A percentile compares a stretch with the other conserved stretches of the same genome.
These are phyloP conservation scores for Sebastes melanostomus DNA, from an alignment of 2,797 vertebrate species.

Conservation along the genomic window DNA sequence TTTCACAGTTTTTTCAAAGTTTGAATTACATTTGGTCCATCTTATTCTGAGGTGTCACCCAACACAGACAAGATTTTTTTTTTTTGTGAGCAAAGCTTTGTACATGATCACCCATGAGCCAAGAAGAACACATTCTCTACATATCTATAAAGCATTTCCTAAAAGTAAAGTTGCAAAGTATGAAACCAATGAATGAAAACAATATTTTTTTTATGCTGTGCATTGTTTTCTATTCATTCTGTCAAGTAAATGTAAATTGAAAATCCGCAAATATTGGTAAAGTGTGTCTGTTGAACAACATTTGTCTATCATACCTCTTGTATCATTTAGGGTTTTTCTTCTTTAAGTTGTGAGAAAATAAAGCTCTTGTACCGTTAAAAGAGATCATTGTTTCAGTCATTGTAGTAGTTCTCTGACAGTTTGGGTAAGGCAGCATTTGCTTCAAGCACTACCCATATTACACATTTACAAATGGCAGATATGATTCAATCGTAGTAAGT, in stretches of 20 bases:
- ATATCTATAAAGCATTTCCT: constrained; percentile 42
- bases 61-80: constrained; percentile 5
- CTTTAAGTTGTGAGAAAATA: constrained; percentile 43
- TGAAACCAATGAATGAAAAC: neutral
- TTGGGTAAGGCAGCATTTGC: constrained; percentile 23
- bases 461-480: neutral
- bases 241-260: constrained; percentile 12
- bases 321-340: constrained; percentile 1
- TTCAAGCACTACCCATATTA: neutral
- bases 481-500: constrained; percentile 42
- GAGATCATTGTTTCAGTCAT: neutral
- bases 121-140: constrained; percentile 65
- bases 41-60: constrained; percentile 18
- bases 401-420: constrained; percentile 1
- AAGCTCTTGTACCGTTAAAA: constrained; percentile 20
- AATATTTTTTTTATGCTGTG: constrained; percentile 38
- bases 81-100: constrained; percentile 43
- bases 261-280: constrained; percentile 7
- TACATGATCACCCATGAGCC: constrained; percentile 54
- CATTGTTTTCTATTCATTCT: constrained; percentile 42
- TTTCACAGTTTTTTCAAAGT: neutral
- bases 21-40: constrained; percentile 3
- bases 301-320: constrained; percentile 41
- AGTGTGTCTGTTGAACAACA: constrained; percentile 38
- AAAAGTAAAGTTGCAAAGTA: constrained; percentile 8